phyloP scores from a whole-genome alignment of 2,113 vertebrate species.

The Canis aureus region DNA sequence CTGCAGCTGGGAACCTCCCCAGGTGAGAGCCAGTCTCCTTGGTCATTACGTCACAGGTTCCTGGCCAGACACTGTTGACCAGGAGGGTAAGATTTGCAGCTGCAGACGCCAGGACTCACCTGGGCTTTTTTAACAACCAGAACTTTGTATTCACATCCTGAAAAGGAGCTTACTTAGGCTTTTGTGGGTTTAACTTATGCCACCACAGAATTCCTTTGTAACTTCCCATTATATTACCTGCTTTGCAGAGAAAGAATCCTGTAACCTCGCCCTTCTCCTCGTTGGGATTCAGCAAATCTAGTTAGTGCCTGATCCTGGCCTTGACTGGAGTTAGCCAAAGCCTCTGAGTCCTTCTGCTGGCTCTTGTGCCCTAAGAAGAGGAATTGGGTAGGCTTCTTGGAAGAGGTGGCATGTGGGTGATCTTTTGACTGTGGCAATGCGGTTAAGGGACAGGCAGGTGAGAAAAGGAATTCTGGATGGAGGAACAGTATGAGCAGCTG shows the following conservation, averaged over 20 bases:
- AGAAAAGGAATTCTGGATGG: not conserved
- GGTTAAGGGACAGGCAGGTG: not conserved
- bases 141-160: not conserved
- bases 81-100: not conserved
- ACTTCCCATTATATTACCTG: not conserved
- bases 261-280: not conserved
- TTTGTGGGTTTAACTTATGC: not conserved
- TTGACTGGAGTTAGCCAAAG: not conserved
- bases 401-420: not conserved
- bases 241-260: not conserved
- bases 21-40: not conserved
- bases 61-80: not conserved
- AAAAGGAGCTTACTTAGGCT: not conserved
- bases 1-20: not conserved
- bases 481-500: not conserved
- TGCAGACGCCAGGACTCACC: not conserved
- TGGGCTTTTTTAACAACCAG: slow-evolving; percentile 2
- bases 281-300: not conserved
- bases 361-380: not conserved
- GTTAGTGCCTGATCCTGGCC: not conserved
- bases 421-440: not conserved
- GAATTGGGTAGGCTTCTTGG: not conserved
- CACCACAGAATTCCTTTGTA: not conserved
- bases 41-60: not conserved
- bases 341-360: not conserved